Evolutionary conservation across 2,113 vertebrate species (phyloP).

Genomic region (Pangasianodon hypophthalmus): DNA sequence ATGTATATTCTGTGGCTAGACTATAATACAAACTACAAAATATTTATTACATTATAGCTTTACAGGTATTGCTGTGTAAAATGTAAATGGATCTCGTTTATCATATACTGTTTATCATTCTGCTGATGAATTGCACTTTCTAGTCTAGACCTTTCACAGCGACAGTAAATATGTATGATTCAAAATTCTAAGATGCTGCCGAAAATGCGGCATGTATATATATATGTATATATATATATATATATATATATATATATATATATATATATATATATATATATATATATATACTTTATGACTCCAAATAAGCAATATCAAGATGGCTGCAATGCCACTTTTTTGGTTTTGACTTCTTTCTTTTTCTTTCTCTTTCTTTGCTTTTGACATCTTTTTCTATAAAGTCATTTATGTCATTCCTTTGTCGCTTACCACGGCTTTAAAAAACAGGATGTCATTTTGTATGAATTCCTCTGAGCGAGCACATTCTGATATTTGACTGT

Average conservation of each 20-base stretch:
- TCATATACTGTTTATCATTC: neutral
- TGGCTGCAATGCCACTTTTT: constrained; percentile 7
- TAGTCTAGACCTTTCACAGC: neutral
- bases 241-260: too few relatives aligned
- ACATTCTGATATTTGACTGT: neutral
- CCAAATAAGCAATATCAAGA: neutral
- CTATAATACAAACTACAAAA: neutral
- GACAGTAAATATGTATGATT: neutral
- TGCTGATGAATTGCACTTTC: neutral
- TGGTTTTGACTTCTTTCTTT: neutral
- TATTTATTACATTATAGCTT: neutral
- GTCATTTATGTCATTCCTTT: constrained; percentile 3
- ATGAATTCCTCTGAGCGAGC: neutral
- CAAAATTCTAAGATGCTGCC: neutral
- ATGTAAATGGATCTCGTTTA: constrained; percentile 2
- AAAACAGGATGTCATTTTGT: constrained; percentile 5
- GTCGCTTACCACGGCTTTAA: neutral
- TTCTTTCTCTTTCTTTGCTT: neutral
- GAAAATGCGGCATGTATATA: neutral
- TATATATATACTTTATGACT: neutral
- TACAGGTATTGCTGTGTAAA: neutral
- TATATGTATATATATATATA: too few relatives aligned
- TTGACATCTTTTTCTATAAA: neutral
- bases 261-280: neutral
- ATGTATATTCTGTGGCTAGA: neutral